Base-by-base conservation (phyloP, 2,888 invertebrate genomes). In the Stegophylla sp. region DNA sequence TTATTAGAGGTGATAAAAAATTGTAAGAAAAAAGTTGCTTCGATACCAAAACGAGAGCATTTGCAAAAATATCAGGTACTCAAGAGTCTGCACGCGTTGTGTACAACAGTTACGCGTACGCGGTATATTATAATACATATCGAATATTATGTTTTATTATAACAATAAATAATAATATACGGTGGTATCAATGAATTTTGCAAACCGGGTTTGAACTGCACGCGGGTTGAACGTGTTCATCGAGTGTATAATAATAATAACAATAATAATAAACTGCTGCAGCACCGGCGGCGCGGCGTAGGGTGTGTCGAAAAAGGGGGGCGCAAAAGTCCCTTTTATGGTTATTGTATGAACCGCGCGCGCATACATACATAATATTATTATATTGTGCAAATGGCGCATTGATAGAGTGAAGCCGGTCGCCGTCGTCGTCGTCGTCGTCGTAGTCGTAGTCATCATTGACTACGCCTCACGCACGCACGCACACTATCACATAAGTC, bases 331-430 rank as follows among this genome's bases (percentile, higher is more conserved):
- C 71, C 71, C 79, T 71, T 79, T 79, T 79, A 79, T 71, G 48
- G 71, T 79, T 79, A 79, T 79, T 79, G 79, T 79, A 79, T 71
- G 61, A 48, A 79, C 67, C 71, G 48, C 53, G 15, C 61, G 26
- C 3, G 61, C 61, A 34, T 34, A 34, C 7, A 61, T 61, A 66
- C 12, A 23, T 45, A 56, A 5, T 53, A 56, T 34, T 45, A 41
- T 48, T 63, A 74, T 59, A 61, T 69, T 79, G 79, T 79, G 79
- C 56, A 77, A 77, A 77, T 48, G 77, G 77, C 79, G 71, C 79
- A 79, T 79, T 79, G 79, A 79, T 79, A 48, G 79, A 79, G 79
- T 63, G 71, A 61, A 79, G 79, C 61, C 71, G 79, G 71, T 79
- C 20, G 59, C 66, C n/a, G 64, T n/a, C 41, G 53, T 41, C 63